Percentiles rank a stretch among this genome's conserved stretches.
Evolutionary conservation across 2,113 vertebrate species (phyloP).

Genomic region (Hyla sarda): DNA sequence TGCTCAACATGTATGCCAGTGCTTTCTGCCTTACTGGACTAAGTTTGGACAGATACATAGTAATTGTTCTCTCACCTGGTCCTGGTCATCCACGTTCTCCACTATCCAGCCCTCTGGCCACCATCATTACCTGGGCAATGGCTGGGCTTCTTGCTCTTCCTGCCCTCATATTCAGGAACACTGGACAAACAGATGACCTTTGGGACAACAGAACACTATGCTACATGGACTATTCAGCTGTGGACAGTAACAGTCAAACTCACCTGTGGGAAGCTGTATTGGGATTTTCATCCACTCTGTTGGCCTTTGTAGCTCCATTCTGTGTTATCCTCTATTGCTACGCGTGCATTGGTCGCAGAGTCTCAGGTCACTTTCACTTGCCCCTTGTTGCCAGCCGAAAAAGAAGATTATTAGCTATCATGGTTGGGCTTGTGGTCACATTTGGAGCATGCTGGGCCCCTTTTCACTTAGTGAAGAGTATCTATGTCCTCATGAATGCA

Average conservation of each 20-base stretch:
- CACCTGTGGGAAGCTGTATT: constrained; percentile 84
- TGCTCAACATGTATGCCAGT: constrained; percentile 96
- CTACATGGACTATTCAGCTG: constrained; percentile 90
- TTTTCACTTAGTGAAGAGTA: constrained; percentile 89
- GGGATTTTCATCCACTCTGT: constrained; percentile 86
- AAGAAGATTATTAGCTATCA: constrained; percentile 86
- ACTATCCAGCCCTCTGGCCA: constrained; percentile 72
- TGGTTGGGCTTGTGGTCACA: constrained; percentile 85
- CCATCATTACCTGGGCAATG: constrained; percentile 77
- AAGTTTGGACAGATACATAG: constrained; percentile 92
- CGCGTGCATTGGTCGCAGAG: constrained; percentile 85
- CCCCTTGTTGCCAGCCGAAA: constrained; percentile 77
- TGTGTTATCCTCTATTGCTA: constrained; percentile 87
- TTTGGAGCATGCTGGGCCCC: constrained; percentile 94
- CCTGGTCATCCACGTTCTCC: constrained; percentile 68
- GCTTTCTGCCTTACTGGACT: constrained; percentile 94
- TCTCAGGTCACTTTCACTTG: constrained; percentile 85
- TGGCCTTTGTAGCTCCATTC: constrained; percentile 89
- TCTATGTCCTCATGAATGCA: constrained; percentile 85
- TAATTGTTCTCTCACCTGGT: constrained; percentile 81
- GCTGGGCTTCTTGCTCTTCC: constrained; percentile 86
- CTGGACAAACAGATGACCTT: neutral
- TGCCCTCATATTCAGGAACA: constrained; percentile 81
- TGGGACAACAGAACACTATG: constrained; percentile 75
- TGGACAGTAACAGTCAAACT: constrained; percentile 73